Conservation (phyloP, 2,888 invertebrate genomes). For the Xestoiulus laeticollis region DNA sequence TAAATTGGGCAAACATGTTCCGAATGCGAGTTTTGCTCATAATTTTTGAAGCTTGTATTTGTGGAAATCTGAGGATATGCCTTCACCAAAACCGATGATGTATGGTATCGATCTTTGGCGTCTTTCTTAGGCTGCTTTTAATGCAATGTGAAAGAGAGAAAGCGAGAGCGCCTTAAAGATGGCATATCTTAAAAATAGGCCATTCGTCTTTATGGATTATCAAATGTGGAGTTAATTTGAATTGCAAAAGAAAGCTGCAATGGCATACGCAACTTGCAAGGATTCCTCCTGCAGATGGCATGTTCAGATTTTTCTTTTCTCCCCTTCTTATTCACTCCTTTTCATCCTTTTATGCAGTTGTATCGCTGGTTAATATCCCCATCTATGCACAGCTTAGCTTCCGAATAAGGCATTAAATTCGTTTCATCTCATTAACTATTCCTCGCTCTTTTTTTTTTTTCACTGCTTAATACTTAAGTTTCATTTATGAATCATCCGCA, state of each 20-base stretch:
- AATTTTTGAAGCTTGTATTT: not conserved
- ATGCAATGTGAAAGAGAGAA: not conserved
- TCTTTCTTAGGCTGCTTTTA: conserved; percentile 9
- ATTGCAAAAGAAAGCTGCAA: conserved; percentile 26
- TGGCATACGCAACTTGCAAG: not conserved
- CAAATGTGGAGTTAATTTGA: conserved; percentile 26
- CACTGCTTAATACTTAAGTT: conserved; percentile 26
- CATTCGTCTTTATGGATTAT: conserved; percentile 12
- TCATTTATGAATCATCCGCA: conserved; percentile 26
- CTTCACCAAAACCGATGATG: not conserved
- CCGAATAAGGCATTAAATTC: conserved; percentile 38
- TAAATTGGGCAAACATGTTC: conserved; percentile 18
- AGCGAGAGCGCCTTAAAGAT: not conserved
- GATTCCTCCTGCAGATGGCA: conserved; percentile 26
- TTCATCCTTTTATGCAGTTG: not conserved
- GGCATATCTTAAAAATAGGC: not conserved
- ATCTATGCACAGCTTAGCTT: not conserved
- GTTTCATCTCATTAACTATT: conserved; percentile 44
- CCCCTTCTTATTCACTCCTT: conserved; percentile 1
- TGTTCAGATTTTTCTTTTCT: conserved; percentile 23
- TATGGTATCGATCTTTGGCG: conserved; percentile 26
- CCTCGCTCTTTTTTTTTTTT: conserved; percentile 23
- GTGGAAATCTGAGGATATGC: not conserved
- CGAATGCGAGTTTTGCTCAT: not conserved
- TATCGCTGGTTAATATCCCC: conserved; percentile 26